Evolutionary conservation across 2,797 vertebrate genomes (phyloP), one percentile per base, ranked within the genome.

Genomic region (Chelonia mydas): DNA sequence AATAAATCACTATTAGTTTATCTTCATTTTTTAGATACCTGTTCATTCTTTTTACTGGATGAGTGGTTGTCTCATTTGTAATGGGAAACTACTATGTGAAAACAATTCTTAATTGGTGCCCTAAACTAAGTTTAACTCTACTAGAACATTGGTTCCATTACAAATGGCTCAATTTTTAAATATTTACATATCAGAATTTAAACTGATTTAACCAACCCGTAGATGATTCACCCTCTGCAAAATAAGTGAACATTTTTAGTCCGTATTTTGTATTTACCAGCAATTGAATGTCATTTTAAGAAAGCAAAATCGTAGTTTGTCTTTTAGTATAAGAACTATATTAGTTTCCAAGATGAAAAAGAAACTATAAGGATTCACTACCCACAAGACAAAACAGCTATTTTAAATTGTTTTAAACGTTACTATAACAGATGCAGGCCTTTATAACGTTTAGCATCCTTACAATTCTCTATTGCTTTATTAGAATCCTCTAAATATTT

Each of bases 281-380:
- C 57, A 88, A 72, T 5, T 33, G 23, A 25, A 37, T 59, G 57
- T 83, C 31, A 65, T 77, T 76, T 47, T 77, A 47, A 28, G 68
- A 96, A 88, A 82, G 33, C 17, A 83, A 78, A 95, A 5, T 2
- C 3, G 59, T 85, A 50, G 33, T 57, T 49, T 91, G 78, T 15
- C 0, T 79, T 88, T 78, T 11, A 77, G 16, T 80, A 87, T 16
- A 83, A 87, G 88, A 92, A 93, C 50, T 28, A 83, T 10, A 17
- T 23, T 25, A 1, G 54, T 78, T 96, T 87, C 65, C 47, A 91
- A 90, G 94, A 78, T n/a, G 28, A 91, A 93, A 87, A 92, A 89
- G 4, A 47, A 3, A 83, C 3, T 15, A 33, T 41, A 72, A 76
- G 81, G 3, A 78, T 33, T 81, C 28, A 72, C 8, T 68, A 79